Base-by-base conservation (phyloP, 2,113 vertebrate species). In the Alethe diademata region DNA sequence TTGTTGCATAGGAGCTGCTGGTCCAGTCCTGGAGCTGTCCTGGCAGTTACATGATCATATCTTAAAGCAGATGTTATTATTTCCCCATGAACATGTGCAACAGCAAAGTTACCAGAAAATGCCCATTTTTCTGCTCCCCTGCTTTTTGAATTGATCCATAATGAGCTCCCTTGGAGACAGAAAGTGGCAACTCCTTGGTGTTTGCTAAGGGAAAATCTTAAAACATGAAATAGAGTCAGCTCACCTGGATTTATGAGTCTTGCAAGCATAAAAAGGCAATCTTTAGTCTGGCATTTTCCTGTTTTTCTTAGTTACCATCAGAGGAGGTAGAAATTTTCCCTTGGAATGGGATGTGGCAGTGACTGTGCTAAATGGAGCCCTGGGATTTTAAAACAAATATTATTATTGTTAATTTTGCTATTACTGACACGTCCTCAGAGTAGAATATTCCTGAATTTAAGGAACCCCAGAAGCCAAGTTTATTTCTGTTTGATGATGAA, bases 341-440 rank as follows among this genome's bases (percentile, higher is more conserved):
- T 47, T 66, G 24, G 56, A 76, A 70, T 58, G 38, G 50, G 70
- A 50, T 45, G 43, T 58, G 61, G 26, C 40, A 43, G 43, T 47
- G n/a, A 35, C 51, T 60, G 35, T 25, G 15, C 8, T 70, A 53
- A 58, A 60, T 38, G 22, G 18, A n/a, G 50, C 73, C 35, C 60
- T 35, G 35, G 8, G 18, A 18, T 28, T 47, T 64, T n/a, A 0
- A 28, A 38, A 65, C n/a, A 56, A 23, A 38, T 56, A 23, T 83
- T 26, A 45, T 36, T 45, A 11, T 47, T 62, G 47, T 43, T 45
- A n/a, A 31, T 61, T 54, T 64, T 62, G 28, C 35, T 67, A 3
- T 20, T 67, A 8, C 29, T 19, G 19, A 24, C 53, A 24, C 0
- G 0, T 62, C 18, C n/a, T 92, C 36, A 14, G 53, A 20, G 12